phyloP scores from a whole-genome alignment of 2,113 vertebrate species.

The Alethe diademata region DNA sequence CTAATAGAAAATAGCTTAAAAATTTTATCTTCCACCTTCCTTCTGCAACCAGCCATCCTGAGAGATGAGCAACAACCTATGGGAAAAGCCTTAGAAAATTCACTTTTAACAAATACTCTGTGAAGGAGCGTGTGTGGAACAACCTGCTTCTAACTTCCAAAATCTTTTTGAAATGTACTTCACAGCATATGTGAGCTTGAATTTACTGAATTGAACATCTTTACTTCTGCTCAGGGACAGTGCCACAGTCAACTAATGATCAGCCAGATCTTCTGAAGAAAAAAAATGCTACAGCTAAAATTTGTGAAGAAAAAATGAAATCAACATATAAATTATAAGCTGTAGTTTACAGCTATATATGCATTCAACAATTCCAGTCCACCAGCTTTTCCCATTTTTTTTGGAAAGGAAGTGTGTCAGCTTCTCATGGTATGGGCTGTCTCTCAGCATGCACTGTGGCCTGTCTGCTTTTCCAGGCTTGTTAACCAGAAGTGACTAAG shows the following conservation, averaged over 20 bases:
- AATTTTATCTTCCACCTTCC: neutral
- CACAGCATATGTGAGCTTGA: neutral
- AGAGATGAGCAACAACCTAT: neutral
- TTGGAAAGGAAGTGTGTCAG: neutral
- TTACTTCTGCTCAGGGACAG: neutral
- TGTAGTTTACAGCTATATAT: neutral
- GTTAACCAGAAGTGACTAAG: neutral
- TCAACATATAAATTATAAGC: neutral
- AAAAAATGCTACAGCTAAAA: neutral
- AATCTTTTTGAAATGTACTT: neutral
- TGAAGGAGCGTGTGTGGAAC: neutral
- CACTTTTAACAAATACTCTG: neutral
- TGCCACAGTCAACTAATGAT: neutral
- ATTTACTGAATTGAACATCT: neutral
- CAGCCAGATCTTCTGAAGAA: neutral
- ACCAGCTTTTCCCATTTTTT: neutral
- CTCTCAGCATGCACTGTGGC: neutral
- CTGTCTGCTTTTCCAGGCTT: neutral
- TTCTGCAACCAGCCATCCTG: neutral
- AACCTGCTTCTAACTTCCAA: neutral
- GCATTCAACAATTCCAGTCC: neutral
- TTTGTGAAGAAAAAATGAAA: neutral
- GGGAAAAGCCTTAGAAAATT: neutral
- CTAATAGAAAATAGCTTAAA: neutral
- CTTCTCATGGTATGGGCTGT: neutral